Conservation (phyloP, 2,888 invertebrate species). For the Sipha maydis region DNA sequence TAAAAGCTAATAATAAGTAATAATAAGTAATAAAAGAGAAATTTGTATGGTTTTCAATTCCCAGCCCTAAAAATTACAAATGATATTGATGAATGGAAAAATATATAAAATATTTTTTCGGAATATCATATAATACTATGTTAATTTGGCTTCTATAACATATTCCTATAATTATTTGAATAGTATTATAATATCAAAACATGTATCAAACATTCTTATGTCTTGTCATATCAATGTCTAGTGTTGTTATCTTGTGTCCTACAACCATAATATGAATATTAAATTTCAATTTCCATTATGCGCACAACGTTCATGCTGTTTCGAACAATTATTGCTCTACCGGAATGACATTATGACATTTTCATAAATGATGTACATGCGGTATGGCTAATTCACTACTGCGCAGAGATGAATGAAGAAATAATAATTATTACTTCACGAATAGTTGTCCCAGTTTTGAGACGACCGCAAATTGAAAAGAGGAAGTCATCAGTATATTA, state of each 20-base stretch:
- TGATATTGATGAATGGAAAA: too few species aligned
- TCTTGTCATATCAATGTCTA: not conserved
- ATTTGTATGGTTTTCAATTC: too few species aligned
- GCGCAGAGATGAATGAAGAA: not conserved
- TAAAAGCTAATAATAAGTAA: too few species aligned
- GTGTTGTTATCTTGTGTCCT: not conserved
- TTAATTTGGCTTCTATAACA: too few species aligned
- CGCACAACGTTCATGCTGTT: not conserved
- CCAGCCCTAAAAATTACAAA: too few species aligned
- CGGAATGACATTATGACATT: not conserved
- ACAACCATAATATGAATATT: not conserved
- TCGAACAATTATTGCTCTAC: not conserved
- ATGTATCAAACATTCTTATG: not conserved
- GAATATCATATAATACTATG: too few species aligned
- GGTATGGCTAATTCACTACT: not conserved
- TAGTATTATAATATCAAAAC: not conserved
- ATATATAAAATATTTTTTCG: too few species aligned
- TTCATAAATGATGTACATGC: not conserved
- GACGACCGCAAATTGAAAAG: not conserved
- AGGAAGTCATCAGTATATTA: not conserved
- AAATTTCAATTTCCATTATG: not conserved
- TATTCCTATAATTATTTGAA: too few species aligned
- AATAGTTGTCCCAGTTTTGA: not conserved
- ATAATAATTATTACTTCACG: constrained; percentile 4
- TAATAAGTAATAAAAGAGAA: too few species aligned